phyloP scores from a whole-genome alignment of 2,113 vertebrate species.

The Paracanthobrama guichenoti region DNA sequence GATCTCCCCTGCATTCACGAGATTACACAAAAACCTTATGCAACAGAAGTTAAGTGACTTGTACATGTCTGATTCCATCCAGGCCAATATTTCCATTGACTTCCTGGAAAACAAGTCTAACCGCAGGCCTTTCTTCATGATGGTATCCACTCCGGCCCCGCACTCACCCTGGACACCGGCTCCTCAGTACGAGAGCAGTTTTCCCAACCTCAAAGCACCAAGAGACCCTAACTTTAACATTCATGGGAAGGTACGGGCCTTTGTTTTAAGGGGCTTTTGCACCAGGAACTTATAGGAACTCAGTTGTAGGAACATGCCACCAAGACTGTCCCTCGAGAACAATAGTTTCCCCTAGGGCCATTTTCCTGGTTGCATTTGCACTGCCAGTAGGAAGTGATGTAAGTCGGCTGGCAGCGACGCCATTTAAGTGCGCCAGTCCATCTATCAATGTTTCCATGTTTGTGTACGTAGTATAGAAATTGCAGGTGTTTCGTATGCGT shows the following conservation, averaged over 20 bases:
- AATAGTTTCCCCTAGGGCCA: too few relatives aligned
- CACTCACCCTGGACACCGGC: constrained; percentile 95
- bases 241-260: constrained; percentile 83
- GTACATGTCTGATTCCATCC: constrained; percentile 31
- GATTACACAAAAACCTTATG: neutral
- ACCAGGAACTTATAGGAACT: too few relatives aligned
- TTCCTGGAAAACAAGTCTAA: constrained; percentile 92
- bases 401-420: too few relatives aligned
- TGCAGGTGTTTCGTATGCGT: too few relatives aligned
- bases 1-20: neutral
- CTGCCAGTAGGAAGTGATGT: too few relatives aligned
- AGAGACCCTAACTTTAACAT: constrained; percentile 92
- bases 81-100: constrained; percentile 94
- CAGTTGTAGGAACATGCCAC: too few relatives aligned
- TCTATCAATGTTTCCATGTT: too few relatives aligned
- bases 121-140: constrained; percentile 95
- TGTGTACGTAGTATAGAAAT: too few relatives aligned
- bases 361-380: too few relatives aligned
- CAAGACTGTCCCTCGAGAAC: too few relatives aligned
- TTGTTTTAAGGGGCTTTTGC: neutral
- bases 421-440: too few relatives aligned
- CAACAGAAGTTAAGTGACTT: neutral
- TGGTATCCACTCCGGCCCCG: constrained; percentile 94
- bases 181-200: constrained; percentile 88
- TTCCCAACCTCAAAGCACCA: constrained; percentile 84